Evolutionary conservation across 2,797 vertebrate genomes (phyloP).

Genomic region (Gorsachius magnificus): DNA sequence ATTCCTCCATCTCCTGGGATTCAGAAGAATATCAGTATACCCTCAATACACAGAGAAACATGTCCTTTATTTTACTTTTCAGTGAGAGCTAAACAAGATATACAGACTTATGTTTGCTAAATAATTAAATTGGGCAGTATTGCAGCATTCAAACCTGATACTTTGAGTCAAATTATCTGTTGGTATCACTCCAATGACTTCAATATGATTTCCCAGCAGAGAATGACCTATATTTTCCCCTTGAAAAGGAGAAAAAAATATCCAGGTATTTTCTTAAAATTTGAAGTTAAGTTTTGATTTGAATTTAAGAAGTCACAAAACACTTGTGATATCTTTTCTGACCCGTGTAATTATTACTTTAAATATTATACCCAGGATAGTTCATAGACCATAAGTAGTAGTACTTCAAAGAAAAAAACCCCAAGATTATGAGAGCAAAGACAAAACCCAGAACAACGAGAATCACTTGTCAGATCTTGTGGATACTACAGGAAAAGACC

Average conservation of each 20-base stretch:
- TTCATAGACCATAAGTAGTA: not conserved
- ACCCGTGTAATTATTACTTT: not conserved
- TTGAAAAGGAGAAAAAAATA: not conserved
- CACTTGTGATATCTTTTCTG: not conserved
- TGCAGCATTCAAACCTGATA: not conserved
- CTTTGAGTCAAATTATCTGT: not conserved
- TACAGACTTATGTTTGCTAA: not conserved
- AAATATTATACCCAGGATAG: not conserved
- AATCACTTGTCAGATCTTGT: not conserved
- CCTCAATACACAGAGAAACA: not conserved
- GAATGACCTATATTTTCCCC: not conserved
- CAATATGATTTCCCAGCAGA: not conserved
- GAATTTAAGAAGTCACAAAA: not conserved
- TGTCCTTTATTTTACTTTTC: not conserved
- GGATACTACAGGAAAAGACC: not conserved
- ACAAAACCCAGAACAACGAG: not conserved
- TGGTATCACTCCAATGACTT: not conserved
- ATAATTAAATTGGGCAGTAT: not conserved
- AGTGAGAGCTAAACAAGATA: not conserved
- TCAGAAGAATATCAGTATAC: not conserved
- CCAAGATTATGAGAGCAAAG: not conserved
- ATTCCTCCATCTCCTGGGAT: not conserved
- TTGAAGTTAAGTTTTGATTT: not conserved
- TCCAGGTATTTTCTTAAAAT: not conserved
- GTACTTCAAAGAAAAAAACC: not conserved